Evolutionary conservation across 2,113 vertebrate genomes (phyloP), one percentile per base, ranked within the genome.

Genomic region (Sardina pilchardus): DNA sequence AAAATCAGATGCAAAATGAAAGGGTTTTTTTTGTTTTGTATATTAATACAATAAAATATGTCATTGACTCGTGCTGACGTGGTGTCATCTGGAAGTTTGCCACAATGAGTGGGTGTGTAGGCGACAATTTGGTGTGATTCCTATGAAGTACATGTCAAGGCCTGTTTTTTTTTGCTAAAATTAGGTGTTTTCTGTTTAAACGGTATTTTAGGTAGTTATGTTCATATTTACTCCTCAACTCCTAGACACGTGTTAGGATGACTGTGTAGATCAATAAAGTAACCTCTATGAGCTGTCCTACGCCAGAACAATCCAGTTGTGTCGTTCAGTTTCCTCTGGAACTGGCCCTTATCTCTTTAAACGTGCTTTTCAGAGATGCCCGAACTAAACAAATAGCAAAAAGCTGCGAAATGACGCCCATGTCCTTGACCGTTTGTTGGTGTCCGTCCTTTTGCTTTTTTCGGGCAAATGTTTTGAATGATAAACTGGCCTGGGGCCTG

Each of bases 291-390:
- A 9, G 1, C 84, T 39, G 84, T 47, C 43, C 43, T 45, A 78
- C 44, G 34, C 84, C n/a, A 48, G 84, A 85, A 14, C 21, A 30
- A 47, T 78, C 71, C 71, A 53, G 84, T 39, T 75, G 30, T 48
- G 44, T 36, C 17, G 45, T 78, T 78, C 53, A 59, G 53, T 59
- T 44, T 24, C 26, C 81, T 82, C 82, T 78, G 10, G 12, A 78
- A 78, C 71, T 53, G 34, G 50, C 59, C 44, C 56, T 43, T 71
- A 39, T 24, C n/a, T 24, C 24, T n/a, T 24, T 43, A 6, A 16
- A 16, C 34, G 4, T 14, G 71, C 71, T 78, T 78, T 78, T 12
- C 30, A 78, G 63, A 56, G 43, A 43, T 85, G 34, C 7, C 42
- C 81, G 30, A 84, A 4, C 83, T 21, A 67, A 59, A 82, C 50